Evolutionary conservation across 2,113 vertebrate species (phyloP), one percentile per base, ranked within the genome.

Genomic region (Rhinolophus sinicus): DNA sequence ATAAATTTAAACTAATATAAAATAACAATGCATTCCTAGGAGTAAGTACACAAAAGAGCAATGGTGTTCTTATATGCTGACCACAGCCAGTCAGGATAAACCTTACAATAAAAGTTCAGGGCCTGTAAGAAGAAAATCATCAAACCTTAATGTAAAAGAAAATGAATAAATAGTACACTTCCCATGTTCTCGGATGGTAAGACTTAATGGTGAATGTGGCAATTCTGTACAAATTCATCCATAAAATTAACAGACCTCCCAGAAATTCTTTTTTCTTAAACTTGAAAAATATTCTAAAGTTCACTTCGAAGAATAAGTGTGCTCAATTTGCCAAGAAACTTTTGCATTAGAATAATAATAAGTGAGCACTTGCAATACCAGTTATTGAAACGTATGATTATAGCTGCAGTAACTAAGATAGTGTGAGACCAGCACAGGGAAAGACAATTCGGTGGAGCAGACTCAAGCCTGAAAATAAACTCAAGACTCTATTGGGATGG

Each of bases 311-410:
- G 90, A 90, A 88, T 73, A 90, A 96, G 89, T 64, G 93, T 77
- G 58, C 24, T 81, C 87, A 50, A 88, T 30, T 93, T 95, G 97
- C 81, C 88, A 91, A 80, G 94, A 94, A 90, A 96, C 88, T 52
- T 80, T n/a, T 96, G 76, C 60, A 84, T 38, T 75, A 86, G 84
- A 84, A 87, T 50, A 91, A 94, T 92, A 86, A 30, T 76, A 93
- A 93, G 84, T 62, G 85, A 96, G 67, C 58, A 69, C 54, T 94
- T 94, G 70, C 9, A 82, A 88, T 62, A 65, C 40, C 38, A 69
- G 54, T 96, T 94, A 94, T 95, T 96, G 94, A 95, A 98, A 94
- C 78, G 24, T 52, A 95, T 94, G 77, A 96, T 93, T 93, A 96
- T 94, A 91, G 56, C 77, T 33, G 21, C 28, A 96, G 70, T 93